Conservation (phyloP, 2,797 vertebrate genomes). For the Chelon auratus region DNA sequence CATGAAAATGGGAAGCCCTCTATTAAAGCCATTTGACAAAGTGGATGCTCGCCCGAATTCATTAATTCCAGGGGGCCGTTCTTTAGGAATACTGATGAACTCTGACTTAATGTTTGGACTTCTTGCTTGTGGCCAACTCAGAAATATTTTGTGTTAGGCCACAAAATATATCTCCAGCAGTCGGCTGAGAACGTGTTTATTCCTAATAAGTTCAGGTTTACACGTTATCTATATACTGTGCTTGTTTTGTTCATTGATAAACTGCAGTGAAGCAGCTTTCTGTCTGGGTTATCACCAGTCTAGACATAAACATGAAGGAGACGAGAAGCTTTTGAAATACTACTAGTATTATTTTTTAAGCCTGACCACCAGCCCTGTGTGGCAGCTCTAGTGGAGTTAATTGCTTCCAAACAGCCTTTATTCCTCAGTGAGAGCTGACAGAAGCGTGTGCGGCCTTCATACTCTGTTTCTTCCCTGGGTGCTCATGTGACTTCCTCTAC, state of each 20-base stretch:
- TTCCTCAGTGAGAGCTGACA: slow-evolving; percentile 54
- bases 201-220: slow-evolving; percentile 16
- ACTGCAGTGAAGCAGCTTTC: slow-evolving; percentile 22
- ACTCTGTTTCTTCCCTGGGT: slow-evolving; percentile 44
- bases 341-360: slow-evolving; percentile 33
- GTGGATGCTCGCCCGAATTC: slow-evolving; percentile 74
- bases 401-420: slow-evolving; percentile 57
- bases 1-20: slow-evolving; percentile 76
- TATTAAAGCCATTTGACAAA: slow-evolving; percentile 79
- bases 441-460: slow-evolving; percentile 56
- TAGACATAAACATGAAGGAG: slow-evolving; percentile 3
- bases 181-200: slow-evolving; percentile 28
- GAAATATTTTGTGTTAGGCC: slow-evolving; percentile 25
- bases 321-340: slow-evolving; percentile 37
- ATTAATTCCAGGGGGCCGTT: slow-evolving; percentile 62
- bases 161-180: slow-evolving; percentile 18
- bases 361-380: slow-evolving; percentile 20
- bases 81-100: slow-evolving; percentile 75
- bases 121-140: slow-evolving; percentile 5
- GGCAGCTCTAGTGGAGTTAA: slow-evolving; percentile 45
- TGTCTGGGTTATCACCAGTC: slow-evolving; percentile 3
- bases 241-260: slow-evolving; percentile 27
- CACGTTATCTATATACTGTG: slow-evolving; percentile 10
- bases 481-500: slow-evolving; percentile 37
- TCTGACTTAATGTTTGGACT: slow-evolving; percentile 47